phyloP scores from a whole-genome alignment of 2,888 invertebrate species.

The Herminia tarsipennalis region DNA sequence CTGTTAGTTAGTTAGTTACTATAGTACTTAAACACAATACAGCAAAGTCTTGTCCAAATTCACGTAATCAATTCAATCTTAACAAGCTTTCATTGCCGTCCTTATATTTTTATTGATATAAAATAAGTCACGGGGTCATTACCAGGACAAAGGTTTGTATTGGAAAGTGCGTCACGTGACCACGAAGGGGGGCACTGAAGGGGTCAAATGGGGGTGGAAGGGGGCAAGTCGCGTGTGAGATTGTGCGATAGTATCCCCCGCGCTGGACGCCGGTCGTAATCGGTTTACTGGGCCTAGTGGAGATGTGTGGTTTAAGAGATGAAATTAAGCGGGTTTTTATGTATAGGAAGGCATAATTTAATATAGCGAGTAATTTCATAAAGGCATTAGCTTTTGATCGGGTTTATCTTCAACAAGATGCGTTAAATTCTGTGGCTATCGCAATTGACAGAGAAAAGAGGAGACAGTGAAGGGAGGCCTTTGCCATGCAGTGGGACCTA shows the following conservation, averaged over 20 bases:
- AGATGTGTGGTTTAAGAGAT: constrained; percentile 41
- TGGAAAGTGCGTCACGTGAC: constrained; percentile 65
- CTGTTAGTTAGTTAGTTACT: background rate
- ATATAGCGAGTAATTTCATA: too few relatives aligned
- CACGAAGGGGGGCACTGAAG: constrained; percentile 24
- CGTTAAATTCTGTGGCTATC: too few relatives aligned
- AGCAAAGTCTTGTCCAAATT: background rate
- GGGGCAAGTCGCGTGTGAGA: constrained; percentile 66
- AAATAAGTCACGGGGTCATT: constrained; percentile 72
- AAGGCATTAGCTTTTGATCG: too few relatives aligned
- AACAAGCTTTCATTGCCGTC: constrained; percentile 21
- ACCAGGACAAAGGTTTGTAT: constrained; percentile 65
- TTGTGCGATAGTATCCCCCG: constrained; percentile 68
- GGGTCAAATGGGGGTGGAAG: constrained; percentile 23
- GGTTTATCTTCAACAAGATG: too few relatives aligned
- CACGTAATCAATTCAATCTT: constrained; percentile 20
- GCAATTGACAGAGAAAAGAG: too few relatives aligned
- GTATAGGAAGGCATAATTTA: too few relatives aligned
- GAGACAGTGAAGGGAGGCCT: too few relatives aligned
- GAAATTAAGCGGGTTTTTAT: constrained; percentile 24
- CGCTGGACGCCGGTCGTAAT: constrained; percentile 67
- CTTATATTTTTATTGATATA: constrained; percentile 60
- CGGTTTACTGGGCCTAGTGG: constrained; percentile 75
- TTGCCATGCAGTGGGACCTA: too few relatives aligned
- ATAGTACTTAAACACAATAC: background rate